Conservation (phyloP, 1,140 invertebrate genomes). For the Cherax destructor region DNA sequence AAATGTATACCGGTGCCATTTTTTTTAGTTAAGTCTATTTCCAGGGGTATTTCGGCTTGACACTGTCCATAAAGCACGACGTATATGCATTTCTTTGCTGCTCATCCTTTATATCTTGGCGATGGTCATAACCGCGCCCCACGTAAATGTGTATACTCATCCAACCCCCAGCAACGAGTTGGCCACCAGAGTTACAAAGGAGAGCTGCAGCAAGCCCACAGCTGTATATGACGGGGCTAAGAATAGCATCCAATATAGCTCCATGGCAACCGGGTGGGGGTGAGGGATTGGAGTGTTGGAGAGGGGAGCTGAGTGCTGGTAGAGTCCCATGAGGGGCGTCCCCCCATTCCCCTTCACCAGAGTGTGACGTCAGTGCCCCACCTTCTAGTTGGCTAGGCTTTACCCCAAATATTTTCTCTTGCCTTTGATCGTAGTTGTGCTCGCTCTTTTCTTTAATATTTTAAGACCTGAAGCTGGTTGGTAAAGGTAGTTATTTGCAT, state of each 20-base stretch:
- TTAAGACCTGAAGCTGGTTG: background rate
- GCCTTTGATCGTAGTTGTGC: background rate
- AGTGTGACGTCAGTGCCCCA: background rate
- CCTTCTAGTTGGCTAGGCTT: background rate
- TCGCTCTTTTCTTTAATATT: background rate
- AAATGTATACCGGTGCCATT: too few relatives aligned
- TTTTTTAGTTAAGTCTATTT: too few relatives aligned
- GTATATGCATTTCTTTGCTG: too few relatives aligned
- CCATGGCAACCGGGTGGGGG: conserved; percentile 5
- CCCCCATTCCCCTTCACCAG: background rate
- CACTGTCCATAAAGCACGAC: too few relatives aligned
- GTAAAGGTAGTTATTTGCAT: background rate
- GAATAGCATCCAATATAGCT: background rate
- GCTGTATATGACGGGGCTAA: background rate
- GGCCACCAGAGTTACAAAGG: background rate
- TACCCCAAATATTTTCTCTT: background rate
- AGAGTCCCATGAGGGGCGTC: too few relatives aligned
- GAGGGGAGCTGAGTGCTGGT: too few relatives aligned
- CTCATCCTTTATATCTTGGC: too few relatives aligned
- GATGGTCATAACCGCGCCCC: too few relatives aligned
- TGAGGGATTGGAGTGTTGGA: background rate
- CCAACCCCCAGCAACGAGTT: background rate
- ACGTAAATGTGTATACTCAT: too few relatives aligned
- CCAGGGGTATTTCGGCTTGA: too few relatives aligned
- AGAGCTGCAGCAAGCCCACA: background rate